Evolutionary conservation across 1,140 invertebrate species (phyloP).

Genomic region (Stegodyphus mimosarum): DNA sequence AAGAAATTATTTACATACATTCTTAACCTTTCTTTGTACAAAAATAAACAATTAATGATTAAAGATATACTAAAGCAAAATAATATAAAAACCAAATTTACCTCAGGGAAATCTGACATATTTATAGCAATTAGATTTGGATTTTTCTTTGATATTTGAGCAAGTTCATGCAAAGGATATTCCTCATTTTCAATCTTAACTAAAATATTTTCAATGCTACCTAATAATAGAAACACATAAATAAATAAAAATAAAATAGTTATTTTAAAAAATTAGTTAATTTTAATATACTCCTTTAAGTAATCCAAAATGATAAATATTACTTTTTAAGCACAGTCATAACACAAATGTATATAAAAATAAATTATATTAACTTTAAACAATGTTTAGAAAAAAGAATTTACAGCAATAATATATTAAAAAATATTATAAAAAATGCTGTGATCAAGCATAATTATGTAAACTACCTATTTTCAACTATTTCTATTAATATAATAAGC

Average conservation of each 20-base stretch:
- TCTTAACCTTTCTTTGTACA: no score
- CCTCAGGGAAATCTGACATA: constrained; percentile 82
- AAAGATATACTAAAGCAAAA: no score
- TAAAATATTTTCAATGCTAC: constrained; percentile 80
- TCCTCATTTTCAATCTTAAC: constrained; percentile 84
- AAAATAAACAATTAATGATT: no score
- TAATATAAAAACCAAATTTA: constrained; percentile 29
- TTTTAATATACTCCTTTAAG: no score
- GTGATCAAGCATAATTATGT: no score
- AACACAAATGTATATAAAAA: neutral
- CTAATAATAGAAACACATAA: constrained; percentile 66
- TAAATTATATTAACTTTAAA: neutral
- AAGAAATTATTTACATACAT: no score
- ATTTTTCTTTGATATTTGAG: constrained; percentile 87
- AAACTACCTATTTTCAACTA: no score
- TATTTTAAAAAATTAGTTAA: neutral
- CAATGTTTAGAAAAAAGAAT: neutral
- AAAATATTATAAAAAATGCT: no score
- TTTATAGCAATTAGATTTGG: constrained; percentile 88
- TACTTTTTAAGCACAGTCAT: neutral
- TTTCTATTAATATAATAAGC: no score
- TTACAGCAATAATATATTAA: no score
- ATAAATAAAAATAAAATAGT: neutral
- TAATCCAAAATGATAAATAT: no score
- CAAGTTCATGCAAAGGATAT: constrained; percentile 87